These are phyloP conservation scores for honey bee (Apis mellifera) DNA, from an alignment of 1,140 invertebrate genomes.

Conservation along the genomic window DNA sequence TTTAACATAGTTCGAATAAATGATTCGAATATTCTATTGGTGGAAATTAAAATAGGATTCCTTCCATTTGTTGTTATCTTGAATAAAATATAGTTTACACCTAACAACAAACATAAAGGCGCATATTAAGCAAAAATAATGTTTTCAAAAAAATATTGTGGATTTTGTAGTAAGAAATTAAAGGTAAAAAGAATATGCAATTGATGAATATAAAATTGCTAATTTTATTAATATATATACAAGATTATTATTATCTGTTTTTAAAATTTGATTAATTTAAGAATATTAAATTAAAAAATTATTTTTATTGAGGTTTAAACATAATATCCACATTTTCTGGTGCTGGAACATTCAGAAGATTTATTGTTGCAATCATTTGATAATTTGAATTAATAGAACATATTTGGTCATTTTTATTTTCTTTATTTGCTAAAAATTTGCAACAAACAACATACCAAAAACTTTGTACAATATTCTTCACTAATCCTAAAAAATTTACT, in stretches of 20 bases:
- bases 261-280: background rate
- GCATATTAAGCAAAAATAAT: background rate
- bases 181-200: background rate
- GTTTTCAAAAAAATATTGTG: background rate
- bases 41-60: background rate
- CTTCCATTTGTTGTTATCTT: background rate
- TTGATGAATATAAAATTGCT: slow-evolving; percentile 21
- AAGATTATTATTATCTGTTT: background rate
- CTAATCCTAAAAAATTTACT: slow-evolving; percentile 72
- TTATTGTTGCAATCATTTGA: slow-evolving; percentile 51
- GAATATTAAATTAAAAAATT: background rate
- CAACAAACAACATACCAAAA: slow-evolving; percentile 75
- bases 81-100: background rate
- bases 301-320: slow-evolving; percentile 64
- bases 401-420: slow-evolving; percentile 40
- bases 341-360: slow-evolving; percentile 66
- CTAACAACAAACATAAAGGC: background rate
- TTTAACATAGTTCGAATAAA: no score
- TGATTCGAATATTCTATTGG: background rate
- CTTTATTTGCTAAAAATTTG: slow-evolving; percentile 65
- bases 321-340: slow-evolving; percentile 65
- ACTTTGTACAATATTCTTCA: slow-evolving; percentile 78
- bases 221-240: slow-evolving; percentile 38
- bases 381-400: slow-evolving; percentile 30
- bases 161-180: background rate